These are phyloP conservation scores for Corythoichthys intestinalis DNA, from an alignment of 2,113 vertebrate genomes.

Conservation along the genomic window DNA sequence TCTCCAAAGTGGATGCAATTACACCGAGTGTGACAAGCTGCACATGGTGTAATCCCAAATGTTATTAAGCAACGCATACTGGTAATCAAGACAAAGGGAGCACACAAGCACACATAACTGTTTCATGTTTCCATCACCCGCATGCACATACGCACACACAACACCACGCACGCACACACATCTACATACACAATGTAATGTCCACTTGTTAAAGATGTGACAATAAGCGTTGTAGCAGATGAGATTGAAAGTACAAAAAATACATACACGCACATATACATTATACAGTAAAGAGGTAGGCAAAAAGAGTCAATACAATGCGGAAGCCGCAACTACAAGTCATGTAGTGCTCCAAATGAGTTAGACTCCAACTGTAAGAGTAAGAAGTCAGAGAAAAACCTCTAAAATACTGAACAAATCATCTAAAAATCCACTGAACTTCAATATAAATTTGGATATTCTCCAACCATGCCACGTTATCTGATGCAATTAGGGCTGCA, in stretches of 20 bases:
- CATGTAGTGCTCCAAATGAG: too few relatives aligned
- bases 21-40: slow-evolving; percentile 39
- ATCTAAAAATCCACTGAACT: too few relatives aligned
- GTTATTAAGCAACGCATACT: slow-evolving; percentile 42
- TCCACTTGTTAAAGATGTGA: neutral
- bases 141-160: neutral
- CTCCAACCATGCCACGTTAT: too few relatives aligned
- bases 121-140: slow-evolving; percentile 9
- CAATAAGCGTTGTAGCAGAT: neutral
- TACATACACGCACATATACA: neutral
- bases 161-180: too few relatives aligned
- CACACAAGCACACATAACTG: slow-evolving; percentile 14
- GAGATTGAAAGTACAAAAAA: neutral
- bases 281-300: too few relatives aligned
- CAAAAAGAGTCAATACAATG: too few relatives aligned
- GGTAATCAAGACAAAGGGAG: slow-evolving; percentile 39
- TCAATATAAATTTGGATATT: too few relatives aligned
- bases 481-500: too few relatives aligned
- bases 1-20: slow-evolving; percentile 31
- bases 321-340: too few relatives aligned
- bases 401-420: too few relatives aligned
- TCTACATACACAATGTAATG: neutral
- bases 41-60: slow-evolving; percentile 44
- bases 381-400: too few relatives aligned
- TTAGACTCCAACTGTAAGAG: too few relatives aligned